A percentile compares a stretch with the other conserved stretches of the same genome.
Conservation (phyloP, 2,888 invertebrate species). For the Chrysolina americana region DNA sequence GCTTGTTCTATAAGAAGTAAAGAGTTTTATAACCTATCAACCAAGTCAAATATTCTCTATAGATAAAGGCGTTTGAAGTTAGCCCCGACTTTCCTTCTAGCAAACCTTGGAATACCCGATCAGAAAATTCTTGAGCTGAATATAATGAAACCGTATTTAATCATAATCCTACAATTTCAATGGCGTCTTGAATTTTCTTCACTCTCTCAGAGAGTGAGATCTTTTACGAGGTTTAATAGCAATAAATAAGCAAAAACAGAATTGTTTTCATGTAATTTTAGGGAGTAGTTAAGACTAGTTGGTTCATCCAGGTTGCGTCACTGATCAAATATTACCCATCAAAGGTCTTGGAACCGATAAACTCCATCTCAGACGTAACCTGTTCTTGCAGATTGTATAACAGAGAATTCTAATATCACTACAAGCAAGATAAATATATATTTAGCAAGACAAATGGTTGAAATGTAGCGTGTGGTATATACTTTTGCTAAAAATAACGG, state of each 20-base stretch:
- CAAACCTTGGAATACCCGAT: not conserved
- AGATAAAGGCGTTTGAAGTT: not conserved
- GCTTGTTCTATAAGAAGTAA: too few relatives aligned
- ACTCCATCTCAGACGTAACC: slow-evolving; percentile 11
- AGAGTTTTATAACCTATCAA: too few relatives aligned
- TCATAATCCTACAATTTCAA: too few relatives aligned
- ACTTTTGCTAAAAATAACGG: slow-evolving; percentile 58
- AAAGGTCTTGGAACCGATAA: not conserved
- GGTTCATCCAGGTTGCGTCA: not conserved
- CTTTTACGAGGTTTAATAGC: not conserved
- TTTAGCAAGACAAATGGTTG: slow-evolving; percentile 56
- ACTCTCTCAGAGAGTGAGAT: too few relatives aligned
- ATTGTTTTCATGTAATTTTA: slow-evolving; percentile 25
- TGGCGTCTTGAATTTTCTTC: too few relatives aligned
- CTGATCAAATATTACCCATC: too few relatives aligned
- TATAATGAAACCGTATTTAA: too few relatives aligned
- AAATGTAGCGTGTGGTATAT: slow-evolving; percentile 55
- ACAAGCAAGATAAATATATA: slow-evolving; percentile 52
- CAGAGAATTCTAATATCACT: slow-evolving; percentile 33
- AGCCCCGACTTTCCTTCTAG: not conserved
- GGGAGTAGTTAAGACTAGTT: slow-evolving; percentile 5
- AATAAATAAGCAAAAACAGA: not conserved
- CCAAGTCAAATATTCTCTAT: too few relatives aligned
- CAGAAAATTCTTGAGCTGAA: too few relatives aligned
- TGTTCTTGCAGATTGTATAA: slow-evolving; percentile 12